Evolutionary conservation across 1,140 invertebrate species (phyloP).

Genomic region (Habropoda laboriosa): DNA sequence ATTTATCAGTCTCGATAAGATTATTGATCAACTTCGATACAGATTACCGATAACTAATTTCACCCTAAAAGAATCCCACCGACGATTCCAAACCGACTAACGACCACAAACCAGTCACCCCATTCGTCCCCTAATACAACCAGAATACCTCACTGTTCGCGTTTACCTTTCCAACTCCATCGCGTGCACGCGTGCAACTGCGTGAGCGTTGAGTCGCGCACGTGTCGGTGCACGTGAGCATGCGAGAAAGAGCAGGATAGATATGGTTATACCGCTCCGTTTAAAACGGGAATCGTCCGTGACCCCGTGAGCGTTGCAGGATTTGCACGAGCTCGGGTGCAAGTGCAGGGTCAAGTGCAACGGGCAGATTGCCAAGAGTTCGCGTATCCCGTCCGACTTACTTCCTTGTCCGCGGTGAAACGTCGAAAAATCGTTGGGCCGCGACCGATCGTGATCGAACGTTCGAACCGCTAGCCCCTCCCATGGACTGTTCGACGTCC

Average conservation of each 20-base stretch:
- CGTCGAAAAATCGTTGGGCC: background rate
- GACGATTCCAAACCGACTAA: background rate
- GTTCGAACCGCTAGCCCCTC: background rate
- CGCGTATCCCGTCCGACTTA: conserved; percentile 2
- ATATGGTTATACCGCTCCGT: conserved; percentile 1
- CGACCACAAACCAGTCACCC: background rate
- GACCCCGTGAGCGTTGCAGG: conserved; percentile 43
- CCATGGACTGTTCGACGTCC: background rate
- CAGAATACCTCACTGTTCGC: background rate
- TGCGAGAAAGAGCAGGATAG: too few species aligned
- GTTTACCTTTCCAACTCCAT: background rate
- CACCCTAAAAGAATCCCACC: too few species aligned
- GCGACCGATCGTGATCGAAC: background rate
- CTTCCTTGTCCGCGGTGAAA: background rate
- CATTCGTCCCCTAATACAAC: too few species aligned
- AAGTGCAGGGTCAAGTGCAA: conserved; percentile 73
- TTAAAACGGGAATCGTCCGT: conserved; percentile 64
- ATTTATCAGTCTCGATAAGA: too few species aligned
- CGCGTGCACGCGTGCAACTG: conserved; percentile 13
- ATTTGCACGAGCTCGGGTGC: conserved; percentile 47
- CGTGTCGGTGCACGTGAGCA: too few species aligned
- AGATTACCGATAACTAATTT: too few species aligned
- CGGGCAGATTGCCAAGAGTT: conserved; percentile 65
- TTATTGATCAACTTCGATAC: too few species aligned
- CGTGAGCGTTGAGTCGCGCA: background rate